phyloP scores from a whole-genome alignment of 2,113 vertebrate genomes.

The Oenanthe melanoleuca region DNA sequence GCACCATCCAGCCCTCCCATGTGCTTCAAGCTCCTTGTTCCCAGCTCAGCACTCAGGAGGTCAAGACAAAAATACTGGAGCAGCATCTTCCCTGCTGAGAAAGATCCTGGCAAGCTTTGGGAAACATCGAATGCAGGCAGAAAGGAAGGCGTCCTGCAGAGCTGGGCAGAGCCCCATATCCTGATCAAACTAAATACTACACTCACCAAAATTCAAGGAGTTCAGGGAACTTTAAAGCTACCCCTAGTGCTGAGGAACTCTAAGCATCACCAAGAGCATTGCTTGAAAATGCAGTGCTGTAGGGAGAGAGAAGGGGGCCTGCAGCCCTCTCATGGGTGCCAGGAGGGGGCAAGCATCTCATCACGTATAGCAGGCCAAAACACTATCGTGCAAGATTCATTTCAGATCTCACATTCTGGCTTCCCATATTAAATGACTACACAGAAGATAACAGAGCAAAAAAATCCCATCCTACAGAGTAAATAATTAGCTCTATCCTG shows the following conservation, averaged over 20 bases:
- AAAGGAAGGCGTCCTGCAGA: neutral
- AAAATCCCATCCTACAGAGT: neutral
- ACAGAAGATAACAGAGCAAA: neutral
- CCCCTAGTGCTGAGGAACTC: neutral
- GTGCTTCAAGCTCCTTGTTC: neutral
- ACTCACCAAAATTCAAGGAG: neutral
- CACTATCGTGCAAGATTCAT: neutral
- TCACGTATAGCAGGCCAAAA: neutral
- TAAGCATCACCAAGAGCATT: neutral
- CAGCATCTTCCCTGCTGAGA: slow-evolving; percentile 13
- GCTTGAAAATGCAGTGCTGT: fast-evolving
- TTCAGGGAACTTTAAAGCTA: neutral
- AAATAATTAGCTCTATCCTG: neutral
- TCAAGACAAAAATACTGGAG: slow-evolving; percentile 13
- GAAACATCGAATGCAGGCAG: fast-evolving
- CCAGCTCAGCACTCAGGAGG: neutral
- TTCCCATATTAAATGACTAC: neutral
- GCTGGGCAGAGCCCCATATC: neutral
- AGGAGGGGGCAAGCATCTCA: neutral
- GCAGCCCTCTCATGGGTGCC: fast-evolving
- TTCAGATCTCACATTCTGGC: neutral
- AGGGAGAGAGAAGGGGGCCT: neutral
- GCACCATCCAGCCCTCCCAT: neutral
- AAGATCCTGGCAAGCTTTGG: neutral
- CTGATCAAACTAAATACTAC: neutral